Conservation (phyloP, 2,888 invertebrate species). For the Dryococelus australis region DNA sequence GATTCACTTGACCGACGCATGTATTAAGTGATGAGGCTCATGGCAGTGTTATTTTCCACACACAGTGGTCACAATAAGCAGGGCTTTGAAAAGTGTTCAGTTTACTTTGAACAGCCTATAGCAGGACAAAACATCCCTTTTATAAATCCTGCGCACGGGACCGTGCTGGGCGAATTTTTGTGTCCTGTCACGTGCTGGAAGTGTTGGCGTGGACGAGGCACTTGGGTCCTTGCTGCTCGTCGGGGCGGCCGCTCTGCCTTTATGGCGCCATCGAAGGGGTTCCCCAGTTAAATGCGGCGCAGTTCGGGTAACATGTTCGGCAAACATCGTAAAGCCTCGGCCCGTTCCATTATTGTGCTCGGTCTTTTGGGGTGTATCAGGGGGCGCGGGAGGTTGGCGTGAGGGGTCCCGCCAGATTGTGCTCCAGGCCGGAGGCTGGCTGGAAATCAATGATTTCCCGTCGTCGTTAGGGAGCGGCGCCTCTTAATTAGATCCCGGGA, state of each 20-base stretch:
- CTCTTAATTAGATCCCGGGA: not conserved
- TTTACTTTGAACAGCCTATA: no score
- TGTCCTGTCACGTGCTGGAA: no score
- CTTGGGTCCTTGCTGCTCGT: not conserved
- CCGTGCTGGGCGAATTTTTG: no score
- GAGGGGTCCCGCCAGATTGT: no score
- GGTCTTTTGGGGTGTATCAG: no score
- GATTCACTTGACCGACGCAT: no score
- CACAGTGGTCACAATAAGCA: no score
- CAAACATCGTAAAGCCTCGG: conserved; percentile 27
- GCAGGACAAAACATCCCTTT: no score
- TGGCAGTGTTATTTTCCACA: no score
- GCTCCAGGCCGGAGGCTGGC: not conserved
- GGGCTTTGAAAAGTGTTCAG: no score
- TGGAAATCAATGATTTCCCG: not conserved
- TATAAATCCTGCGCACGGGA: no score
- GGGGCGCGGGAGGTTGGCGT: not conserved
- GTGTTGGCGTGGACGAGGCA: not conserved
- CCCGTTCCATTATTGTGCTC: conserved; percentile 16
- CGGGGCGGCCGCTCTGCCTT: not conserved
- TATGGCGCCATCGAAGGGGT: not conserved
- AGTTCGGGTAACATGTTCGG: conserved; percentile 29
- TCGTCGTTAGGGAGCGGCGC: not conserved
- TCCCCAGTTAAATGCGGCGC: conserved; percentile 20
- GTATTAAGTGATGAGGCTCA: no score